Percentiles rank a stretch among this genome's conserved stretches.
phyloP scores from a whole-genome alignment of 2,888 invertebrate genomes.

The Aproaerema taeniolella region DNA sequence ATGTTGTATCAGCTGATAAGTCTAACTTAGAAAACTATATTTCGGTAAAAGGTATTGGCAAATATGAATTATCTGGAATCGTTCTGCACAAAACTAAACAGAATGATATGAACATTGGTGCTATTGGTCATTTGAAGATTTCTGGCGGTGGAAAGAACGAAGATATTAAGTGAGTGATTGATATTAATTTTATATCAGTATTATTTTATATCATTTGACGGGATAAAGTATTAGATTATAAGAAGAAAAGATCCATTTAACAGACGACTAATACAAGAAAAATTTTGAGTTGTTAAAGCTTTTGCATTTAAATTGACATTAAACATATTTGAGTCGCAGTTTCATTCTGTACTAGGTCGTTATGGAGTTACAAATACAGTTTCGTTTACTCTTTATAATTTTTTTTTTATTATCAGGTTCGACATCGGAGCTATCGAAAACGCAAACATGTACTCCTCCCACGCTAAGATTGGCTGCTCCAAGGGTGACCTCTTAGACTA shows the following conservation, averaged over 20 bases:
- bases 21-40: conserved; percentile 80
- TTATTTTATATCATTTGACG: no score
- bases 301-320: no score
- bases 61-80: conserved; percentile 79
- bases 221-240: no score
- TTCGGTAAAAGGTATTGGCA: conserved; percentile 77
- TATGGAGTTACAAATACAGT: neutral
- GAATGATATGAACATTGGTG: conserved; percentile 75
- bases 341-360: no score
- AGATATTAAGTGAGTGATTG: conserved; percentile 72
- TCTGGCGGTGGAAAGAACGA: conserved; percentile 67
- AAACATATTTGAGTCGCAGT: no score
- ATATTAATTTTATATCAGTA: neutral
- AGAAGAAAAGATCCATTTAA: no score
- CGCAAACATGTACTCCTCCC: conserved; percentile 62
- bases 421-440: conserved; percentile 66
- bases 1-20: conserved; percentile 72
- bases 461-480: conserved; percentile 63
- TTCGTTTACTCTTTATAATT: neutral
- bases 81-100: conserved; percentile 73
- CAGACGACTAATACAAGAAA: no score
- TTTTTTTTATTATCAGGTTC: conserved; percentile 39
- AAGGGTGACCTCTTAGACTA: conserved; percentile 75
- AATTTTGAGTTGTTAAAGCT: no score
- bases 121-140: conserved; percentile 73